A percentile compares a stretch with the other conserved stretches of the same genome.
Conservation (phyloP, 2,888 invertebrate species). For the Dusona sp. region DNA sequence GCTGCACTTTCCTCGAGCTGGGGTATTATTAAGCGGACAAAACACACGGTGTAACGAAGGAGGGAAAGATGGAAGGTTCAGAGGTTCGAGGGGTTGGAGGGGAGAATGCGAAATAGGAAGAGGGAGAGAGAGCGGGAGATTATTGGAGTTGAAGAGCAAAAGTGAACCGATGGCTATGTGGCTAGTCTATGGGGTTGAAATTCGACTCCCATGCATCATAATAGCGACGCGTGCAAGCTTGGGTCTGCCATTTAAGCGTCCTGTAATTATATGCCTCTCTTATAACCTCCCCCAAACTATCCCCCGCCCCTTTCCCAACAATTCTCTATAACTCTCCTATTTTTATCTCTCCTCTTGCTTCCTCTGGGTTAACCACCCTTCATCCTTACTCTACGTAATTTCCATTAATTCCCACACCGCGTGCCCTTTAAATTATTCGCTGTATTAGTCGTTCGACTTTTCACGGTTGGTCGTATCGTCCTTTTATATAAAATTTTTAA, state of each 20-base stretch:
- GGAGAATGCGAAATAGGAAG: constrained; percentile 26
- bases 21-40: constrained; percentile 83
- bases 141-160: constrained; percentile 46
- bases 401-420: constrained; percentile 21
- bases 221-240: constrained; percentile 81
- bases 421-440: constrained; percentile 49
- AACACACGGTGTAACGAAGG: constrained; percentile 69
- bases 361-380: constrained; percentile 46
- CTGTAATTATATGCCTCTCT: constrained; percentile 81
- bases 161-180: constrained; percentile 75
- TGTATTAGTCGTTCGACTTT: constrained; percentile 59
- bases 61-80: constrained; percentile 35
- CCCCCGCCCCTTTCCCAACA: constrained; percentile 20
- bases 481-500: not conserved
- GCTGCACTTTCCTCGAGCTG: constrained; percentile 78
- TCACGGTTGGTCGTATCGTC: constrained; percentile 33
- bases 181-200: constrained; percentile 83
- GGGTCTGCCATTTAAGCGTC: constrained; percentile 80
- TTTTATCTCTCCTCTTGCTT: constrained; percentile 26
- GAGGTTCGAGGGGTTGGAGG: constrained; percentile 26
- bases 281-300: constrained; percentile 55
- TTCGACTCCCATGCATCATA: constrained; percentile 83
- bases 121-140: constrained; percentile 39
- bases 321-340: constrained; percentile 51
- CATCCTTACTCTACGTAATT: constrained; percentile 27